phyloP scores from a whole-genome alignment of 2,888 invertebrate species.

The Acronicta aceris region DNA sequence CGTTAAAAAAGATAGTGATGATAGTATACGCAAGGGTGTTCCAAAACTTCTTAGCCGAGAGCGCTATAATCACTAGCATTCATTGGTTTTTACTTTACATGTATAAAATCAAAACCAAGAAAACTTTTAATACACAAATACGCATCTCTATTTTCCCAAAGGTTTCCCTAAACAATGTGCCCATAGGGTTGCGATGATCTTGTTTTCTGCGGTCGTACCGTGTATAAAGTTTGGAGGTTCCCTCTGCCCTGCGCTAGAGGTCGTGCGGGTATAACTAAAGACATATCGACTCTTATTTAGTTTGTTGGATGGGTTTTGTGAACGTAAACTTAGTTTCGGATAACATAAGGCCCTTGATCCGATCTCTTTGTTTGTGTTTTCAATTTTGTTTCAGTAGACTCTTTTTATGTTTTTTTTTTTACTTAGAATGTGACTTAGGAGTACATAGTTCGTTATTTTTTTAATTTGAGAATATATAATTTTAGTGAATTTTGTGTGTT shows the following conservation, averaged over 20 bases:
- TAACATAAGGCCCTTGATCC: constrained; percentile 43
- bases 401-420: constrained; percentile 16
- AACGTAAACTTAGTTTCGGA: constrained; percentile 55
- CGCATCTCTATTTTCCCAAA: not conserved
- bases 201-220: constrained; percentile 41
- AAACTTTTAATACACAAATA: not conserved
- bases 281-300: constrained; percentile 60
- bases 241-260: constrained; percentile 34
- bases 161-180: constrained; percentile 16
- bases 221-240: constrained; percentile 51
- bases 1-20: too few species aligned
- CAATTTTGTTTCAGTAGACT: constrained; percentile 16
- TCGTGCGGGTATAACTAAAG: constrained; percentile 52
- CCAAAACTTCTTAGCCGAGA: too few species aligned
- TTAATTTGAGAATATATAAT: too few species aligned
- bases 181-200: constrained; percentile 29
- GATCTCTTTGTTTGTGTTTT: constrained; percentile 43
- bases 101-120: too few species aligned
- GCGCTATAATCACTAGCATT: too few species aligned
- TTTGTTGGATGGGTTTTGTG: constrained; percentile 56
- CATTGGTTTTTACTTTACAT: too few species aligned
- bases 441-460: too few species aligned
- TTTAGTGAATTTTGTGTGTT: too few species aligned
- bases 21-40: too few species aligned
- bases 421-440: not conserved